Percentiles rank a stretch among this genome's conserved stretches.
These are phyloP conservation scores for Chymomyza procnemis DNA, from an alignment of 2,888 invertebrate species.

Conservation along the genomic window DNA sequence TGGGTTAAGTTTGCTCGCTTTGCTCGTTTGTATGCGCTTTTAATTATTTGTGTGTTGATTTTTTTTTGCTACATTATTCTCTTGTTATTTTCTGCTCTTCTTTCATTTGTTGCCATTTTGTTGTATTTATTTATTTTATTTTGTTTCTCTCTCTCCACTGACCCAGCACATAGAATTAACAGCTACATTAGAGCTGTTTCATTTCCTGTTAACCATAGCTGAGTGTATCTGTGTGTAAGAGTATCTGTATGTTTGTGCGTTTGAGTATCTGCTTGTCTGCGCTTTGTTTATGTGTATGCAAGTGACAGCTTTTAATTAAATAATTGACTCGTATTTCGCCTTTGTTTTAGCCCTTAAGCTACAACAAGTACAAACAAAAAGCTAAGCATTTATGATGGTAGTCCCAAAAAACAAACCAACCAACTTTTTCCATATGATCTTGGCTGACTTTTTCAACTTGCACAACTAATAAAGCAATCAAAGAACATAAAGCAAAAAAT, in stretches of 20 bases:
- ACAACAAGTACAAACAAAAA: neutral
- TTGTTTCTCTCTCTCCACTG: neutral
- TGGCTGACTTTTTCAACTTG: constrained; percentile 36
- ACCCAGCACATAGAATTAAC: neutral
- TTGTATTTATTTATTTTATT: constrained; percentile 1
- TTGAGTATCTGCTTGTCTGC: neutral
- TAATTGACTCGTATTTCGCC: constrained; percentile 54
- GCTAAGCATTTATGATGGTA: neutral
- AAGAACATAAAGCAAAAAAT: neutral
- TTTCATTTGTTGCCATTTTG: neutral
- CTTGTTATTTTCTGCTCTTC: constrained; percentile 14
- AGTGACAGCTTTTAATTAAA: constrained; percentile 67
- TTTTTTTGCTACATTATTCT: constrained; percentile 27
- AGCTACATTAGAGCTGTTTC: constrained; percentile 10
- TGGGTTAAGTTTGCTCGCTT: constrained; percentile 1
- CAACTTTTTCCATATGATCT: constrained; percentile 35
- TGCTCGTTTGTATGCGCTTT: constrained; percentile 49
- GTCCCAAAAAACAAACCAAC: constrained; percentile 8
- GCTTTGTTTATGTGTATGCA: constrained; percentile 22
- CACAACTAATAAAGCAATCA: neutral
- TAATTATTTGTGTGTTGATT: constrained; percentile 54
- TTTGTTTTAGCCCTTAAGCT: neutral
- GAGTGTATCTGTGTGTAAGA: neutral
- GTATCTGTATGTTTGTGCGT: neutral
- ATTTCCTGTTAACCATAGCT: neutral